Conservation (phyloP, 2,888 invertebrate species). For the Tupiocoris notatus region DNA sequence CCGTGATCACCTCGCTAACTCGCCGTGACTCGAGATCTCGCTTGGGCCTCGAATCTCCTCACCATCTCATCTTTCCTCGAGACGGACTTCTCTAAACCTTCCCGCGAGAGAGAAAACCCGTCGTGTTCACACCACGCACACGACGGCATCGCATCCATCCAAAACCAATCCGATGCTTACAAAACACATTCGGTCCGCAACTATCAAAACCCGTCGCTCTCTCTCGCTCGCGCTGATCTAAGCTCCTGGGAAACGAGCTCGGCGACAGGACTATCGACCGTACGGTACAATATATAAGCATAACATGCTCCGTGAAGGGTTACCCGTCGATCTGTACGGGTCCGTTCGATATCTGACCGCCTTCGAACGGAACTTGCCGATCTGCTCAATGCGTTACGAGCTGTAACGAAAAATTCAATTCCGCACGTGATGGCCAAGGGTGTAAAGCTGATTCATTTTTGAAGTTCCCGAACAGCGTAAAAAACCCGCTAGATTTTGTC, state of each 20-base stretch:
- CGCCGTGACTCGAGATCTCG: slow-evolving; percentile 37
- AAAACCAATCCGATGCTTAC: slow-evolving; percentile 36
- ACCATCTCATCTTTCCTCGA: slow-evolving; percentile 4
- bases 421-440: not conserved
- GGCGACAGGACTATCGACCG: slow-evolving; percentile 5
- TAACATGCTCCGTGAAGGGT: not conserved
- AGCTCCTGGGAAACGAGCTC: not conserved
- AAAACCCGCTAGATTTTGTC: no score
- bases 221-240: not conserved
- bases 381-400: not conserved
- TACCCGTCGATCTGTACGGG: not conserved
- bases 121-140: slow-evolving; percentile 21
- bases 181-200: slow-evolving; percentile 37
- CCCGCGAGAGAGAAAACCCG: slow-evolving; percentile 23
- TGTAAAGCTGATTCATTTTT: not conserved
- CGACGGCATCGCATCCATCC: not conserved
- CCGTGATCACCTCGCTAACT: slow-evolving; percentile 43
- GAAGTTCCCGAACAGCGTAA: not conserved
- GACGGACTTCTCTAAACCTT: not conserved
- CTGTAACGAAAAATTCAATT: not conserved
- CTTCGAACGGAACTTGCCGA: not conserved
- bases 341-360: not conserved
- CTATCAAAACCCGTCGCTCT: not conserved
- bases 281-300: slow-evolving; percentile 29
- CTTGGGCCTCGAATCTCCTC: not conserved